Conservation (phyloP, 2,888 invertebrate genomes). For the Apodemia zela region DNA sequence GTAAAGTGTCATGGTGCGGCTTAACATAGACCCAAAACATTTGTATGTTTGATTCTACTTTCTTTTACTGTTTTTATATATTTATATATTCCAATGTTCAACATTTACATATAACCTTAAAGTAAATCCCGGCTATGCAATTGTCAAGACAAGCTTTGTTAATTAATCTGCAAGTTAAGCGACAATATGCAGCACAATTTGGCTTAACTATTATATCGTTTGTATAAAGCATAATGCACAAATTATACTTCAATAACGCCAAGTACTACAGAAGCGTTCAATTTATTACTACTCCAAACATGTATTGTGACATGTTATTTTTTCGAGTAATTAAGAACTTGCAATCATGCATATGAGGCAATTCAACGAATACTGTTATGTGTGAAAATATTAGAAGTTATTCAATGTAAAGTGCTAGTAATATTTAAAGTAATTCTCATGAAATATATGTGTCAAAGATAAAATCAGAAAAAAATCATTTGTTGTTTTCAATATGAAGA, state of each 20-base stretch:
- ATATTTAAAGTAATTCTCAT: background rate
- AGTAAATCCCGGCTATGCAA: constrained; percentile 2
- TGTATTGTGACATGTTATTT: constrained; percentile 22
- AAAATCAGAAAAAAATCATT: too few species aligned
- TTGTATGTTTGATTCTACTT: too few species aligned
- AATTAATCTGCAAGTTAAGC: constrained; percentile 19
- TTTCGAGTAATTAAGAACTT: constrained; percentile 24
- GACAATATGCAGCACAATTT: constrained; percentile 21
- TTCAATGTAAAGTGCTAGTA: background rate
- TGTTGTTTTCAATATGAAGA: too few species aligned
- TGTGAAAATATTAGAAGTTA: constrained; percentile 10
- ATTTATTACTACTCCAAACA: constrained; percentile 27
- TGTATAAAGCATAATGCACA: constrained; percentile 56
- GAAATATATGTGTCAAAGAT: too few species aligned
- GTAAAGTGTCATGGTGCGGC: too few species aligned
- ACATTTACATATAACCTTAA: background rate
- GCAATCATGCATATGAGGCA: constrained; percentile 36
- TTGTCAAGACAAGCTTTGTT: constrained; percentile 17
- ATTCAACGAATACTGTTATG: constrained; percentile 1
- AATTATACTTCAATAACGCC: constrained; percentile 50
- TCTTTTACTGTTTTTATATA: too few species aligned
- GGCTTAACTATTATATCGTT: constrained; percentile 9
- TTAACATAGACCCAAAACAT: too few species aligned
- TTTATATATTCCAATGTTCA: too few species aligned
- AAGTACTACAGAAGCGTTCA: constrained; percentile 65